Evolutionary conservation across 2,113 vertebrate species (phyloP).

Genomic region (Carassius auratus): DNA sequence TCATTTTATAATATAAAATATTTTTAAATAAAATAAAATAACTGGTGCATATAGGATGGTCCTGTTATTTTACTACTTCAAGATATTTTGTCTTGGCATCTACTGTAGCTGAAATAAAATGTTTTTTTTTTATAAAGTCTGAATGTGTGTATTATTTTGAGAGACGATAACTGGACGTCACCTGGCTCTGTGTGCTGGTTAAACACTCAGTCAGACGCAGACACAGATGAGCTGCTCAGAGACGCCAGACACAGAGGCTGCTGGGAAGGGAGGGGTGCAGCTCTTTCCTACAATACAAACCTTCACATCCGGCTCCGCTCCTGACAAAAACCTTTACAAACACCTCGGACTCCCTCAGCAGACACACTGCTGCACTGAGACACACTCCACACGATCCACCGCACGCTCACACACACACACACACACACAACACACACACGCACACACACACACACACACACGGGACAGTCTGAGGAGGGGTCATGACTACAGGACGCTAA

Average conservation of each 20-base stretch:
- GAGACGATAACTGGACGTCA: neutral
- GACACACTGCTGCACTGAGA: neutral
- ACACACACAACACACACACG: neutral
- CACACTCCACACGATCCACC: neutral
- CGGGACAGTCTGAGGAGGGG: neutral
- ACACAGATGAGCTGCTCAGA: slow-evolving; percentile 38
- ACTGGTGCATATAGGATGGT: neutral
- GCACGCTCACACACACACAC: slow-evolving; percentile 12
- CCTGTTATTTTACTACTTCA: too few species aligned
- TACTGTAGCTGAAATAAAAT: neutral
- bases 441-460: neutral
- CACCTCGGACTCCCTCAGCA: neutral
- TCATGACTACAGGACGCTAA: neutral
- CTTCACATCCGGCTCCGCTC: slow-evolving; percentile 44
- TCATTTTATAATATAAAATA: too few species aligned
- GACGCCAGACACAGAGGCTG: neutral
- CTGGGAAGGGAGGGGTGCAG: slow-evolving; percentile 17
- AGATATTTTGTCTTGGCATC: too few species aligned
- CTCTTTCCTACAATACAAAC: slow-evolving; percentile 39
- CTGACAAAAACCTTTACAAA: slow-evolving; percentile 39
- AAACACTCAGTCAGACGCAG: neutral
- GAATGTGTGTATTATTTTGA: neutral
- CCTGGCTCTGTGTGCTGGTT: neutral
- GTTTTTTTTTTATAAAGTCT: neutral
- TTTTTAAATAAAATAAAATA: neutral